phyloP scores from a whole-genome alignment of 2,888 invertebrate species.

The Cantharis lateralis region DNA sequence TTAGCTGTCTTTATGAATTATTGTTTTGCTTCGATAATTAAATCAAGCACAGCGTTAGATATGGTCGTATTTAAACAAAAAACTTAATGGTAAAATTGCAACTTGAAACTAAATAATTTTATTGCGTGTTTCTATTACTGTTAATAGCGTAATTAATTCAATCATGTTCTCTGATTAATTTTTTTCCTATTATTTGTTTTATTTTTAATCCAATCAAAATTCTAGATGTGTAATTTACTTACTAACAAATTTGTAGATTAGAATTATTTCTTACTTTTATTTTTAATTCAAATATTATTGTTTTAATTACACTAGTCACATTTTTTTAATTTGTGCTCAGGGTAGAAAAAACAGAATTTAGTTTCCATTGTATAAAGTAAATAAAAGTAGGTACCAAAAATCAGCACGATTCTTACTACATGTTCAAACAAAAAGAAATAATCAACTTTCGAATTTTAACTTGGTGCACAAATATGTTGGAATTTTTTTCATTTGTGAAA shows the following conservation, averaged over 20 bases:
- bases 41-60: slow-evolving; percentile 11
- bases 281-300: background rate
- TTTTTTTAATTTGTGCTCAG: slow-evolving; percentile 17
- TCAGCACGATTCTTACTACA: background rate
- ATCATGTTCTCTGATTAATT: slow-evolving; percentile 11
- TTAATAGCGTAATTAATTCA: slow-evolving; percentile 16
- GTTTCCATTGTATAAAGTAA: background rate
- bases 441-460: background rate
- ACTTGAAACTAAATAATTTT: slow-evolving; percentile 11
- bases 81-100: slow-evolving; percentile 10
- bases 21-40: background rate
- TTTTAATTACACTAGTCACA: slow-evolving; percentile 15
- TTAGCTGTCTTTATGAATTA: background rate
- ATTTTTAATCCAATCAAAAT: slow-evolving; percentile 14
- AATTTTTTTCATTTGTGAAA: background rate
- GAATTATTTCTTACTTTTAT: slow-evolving; percentile 22
- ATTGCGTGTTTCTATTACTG: slow-evolving; percentile 5
- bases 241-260: slow-evolving; percentile 25
- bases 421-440: background rate
- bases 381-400: background rate
- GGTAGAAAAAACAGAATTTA: slow-evolving; percentile 11
- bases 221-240: slow-evolving; percentile 23
- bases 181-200: slow-evolving; percentile 11
- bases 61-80: background rate
- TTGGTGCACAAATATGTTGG: background rate